phyloP scores from a whole-genome alignment of 2,888 invertebrate genomes.

The Agonopterix alstromeriana region DNA sequence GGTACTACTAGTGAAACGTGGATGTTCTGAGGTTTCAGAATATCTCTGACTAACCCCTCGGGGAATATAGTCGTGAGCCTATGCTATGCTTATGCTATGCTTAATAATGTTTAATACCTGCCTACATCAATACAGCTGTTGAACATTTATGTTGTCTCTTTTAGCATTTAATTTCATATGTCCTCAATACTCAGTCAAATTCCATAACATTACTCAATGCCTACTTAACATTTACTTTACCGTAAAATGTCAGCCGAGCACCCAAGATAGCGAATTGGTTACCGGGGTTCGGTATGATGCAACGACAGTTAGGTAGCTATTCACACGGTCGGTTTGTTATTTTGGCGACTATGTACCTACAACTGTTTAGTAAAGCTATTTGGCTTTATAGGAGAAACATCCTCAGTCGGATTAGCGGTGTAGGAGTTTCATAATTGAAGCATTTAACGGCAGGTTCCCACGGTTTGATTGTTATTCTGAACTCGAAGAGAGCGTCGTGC shows the following conservation, averaged over 20 bases:
- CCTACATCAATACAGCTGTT: no score
- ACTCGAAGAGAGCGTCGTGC: slow-evolving; percentile 49
- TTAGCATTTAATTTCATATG: background rate
- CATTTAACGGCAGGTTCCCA: slow-evolving; percentile 58
- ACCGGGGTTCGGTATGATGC: slow-evolving; percentile 32
- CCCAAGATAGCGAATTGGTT: slow-evolving; percentile 13
- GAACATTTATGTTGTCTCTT: no score
- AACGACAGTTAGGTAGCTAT: slow-evolving; percentile 45
- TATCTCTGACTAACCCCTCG: no score
- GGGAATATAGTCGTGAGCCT: no score
- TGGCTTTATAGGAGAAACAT: slow-evolving; percentile 37
- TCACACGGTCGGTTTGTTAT: slow-evolving; percentile 43
- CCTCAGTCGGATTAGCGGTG: slow-evolving; percentile 31
- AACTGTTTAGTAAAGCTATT: slow-evolving; percentile 30
- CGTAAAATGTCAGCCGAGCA: slow-evolving; percentile 33
- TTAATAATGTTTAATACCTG: no score
- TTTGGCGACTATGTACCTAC: slow-evolving; percentile 12
- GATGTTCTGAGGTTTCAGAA: no score
- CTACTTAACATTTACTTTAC: slow-evolving; percentile 5
- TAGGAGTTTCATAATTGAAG: slow-evolving; percentile 54
- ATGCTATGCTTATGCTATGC: no score
- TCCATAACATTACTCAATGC: no score
- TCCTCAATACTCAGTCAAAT: background rate
- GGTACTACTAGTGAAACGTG: no score
- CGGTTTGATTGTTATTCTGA: slow-evolving; percentile 66